Conservation (phyloP, 2,113 vertebrate genomes). For the Lycaon pictus region DNA sequence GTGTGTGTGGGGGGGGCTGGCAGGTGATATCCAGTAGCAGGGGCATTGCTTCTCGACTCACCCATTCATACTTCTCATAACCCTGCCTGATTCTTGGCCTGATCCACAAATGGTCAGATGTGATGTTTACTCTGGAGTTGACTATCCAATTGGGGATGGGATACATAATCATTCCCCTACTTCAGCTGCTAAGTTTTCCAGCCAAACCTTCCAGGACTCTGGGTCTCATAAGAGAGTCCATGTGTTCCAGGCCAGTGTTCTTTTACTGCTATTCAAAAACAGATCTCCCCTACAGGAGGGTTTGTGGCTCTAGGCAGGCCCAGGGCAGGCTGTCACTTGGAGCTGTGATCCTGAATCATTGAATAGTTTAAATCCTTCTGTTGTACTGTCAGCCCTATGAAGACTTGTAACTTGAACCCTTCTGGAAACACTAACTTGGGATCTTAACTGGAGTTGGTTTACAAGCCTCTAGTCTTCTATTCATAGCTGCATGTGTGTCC, state of each 20-base stretch:
- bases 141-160: not conserved
- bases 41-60: not conserved
- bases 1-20: not conserved
- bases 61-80: not conserved
- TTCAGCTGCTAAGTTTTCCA: not conserved
- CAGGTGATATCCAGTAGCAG: not conserved
- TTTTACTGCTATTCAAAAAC: not conserved
- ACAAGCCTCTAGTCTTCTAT: conserved; percentile 32
- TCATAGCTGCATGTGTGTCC: conserved; percentile 40
- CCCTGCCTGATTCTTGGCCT: not conserved
- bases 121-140: not conserved
- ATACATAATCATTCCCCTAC: not conserved
- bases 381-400: conserved; percentile 29
- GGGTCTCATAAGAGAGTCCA: not conserved
- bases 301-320: not conserved
- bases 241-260: not conserved
- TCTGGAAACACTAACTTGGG: conserved; percentile 57
- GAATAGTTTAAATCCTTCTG: conserved; percentile 49
- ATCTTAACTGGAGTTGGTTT: conserved; percentile 44
- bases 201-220: not conserved
- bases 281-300: not conserved
- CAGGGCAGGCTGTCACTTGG: conserved; percentile 1
- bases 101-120: not conserved
- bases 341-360: conserved; percentile 55
- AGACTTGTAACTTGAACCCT: conserved; percentile 41